These are phyloP conservation scores for Holotrichia oblita DNA, from an alignment of 1,140 invertebrate genomes.

Conservation along the genomic window DNA sequence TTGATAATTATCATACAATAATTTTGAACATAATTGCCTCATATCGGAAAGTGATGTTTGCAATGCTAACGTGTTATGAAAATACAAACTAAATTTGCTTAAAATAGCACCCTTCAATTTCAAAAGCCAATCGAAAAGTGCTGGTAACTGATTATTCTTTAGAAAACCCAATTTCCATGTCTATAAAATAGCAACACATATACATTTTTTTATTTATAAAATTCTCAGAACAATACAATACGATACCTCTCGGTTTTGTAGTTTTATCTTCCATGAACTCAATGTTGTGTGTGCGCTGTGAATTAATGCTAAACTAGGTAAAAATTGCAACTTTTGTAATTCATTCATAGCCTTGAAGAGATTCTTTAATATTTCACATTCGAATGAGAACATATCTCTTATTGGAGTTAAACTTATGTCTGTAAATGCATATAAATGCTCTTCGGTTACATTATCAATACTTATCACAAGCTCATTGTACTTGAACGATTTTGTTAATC, in stretches of 20 bases:
- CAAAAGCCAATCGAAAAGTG: conserved; percentile 75
- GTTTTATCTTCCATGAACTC: conserved; percentile 68
- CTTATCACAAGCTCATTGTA: conserved; percentile 64
- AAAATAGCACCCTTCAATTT: conserved; percentile 73
- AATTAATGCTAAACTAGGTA: conserved; percentile 72
- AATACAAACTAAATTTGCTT: conserved; percentile 81
- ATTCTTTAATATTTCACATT: conserved; percentile 76
- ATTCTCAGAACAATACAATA: background rate
- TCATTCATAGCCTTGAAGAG: conserved; percentile 72
- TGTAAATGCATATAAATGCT: conserved; percentile 63
- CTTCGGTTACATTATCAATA: conserved; percentile 65
- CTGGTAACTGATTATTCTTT: conserved; percentile 70
- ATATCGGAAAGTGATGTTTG: conserved; percentile 74
- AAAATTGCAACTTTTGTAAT: conserved; percentile 74
- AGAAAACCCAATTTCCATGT: conserved; percentile 72
- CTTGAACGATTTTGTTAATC: conserved; percentile 63
- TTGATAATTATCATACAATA: conserved; percentile 73
- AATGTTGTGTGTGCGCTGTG: conserved; percentile 75
- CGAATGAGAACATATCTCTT: conserved; percentile 70
- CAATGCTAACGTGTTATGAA: conserved; percentile 74
- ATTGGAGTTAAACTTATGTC: conserved; percentile 65
- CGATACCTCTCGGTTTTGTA: conserved; percentile 58
- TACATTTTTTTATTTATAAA: background rate
- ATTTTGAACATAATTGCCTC: conserved; percentile 71
- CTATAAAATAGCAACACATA: conserved; percentile 57